Evolutionary conservation across 2,888 invertebrate species (phyloP).

Genomic region (Cephus runcator): DNA sequence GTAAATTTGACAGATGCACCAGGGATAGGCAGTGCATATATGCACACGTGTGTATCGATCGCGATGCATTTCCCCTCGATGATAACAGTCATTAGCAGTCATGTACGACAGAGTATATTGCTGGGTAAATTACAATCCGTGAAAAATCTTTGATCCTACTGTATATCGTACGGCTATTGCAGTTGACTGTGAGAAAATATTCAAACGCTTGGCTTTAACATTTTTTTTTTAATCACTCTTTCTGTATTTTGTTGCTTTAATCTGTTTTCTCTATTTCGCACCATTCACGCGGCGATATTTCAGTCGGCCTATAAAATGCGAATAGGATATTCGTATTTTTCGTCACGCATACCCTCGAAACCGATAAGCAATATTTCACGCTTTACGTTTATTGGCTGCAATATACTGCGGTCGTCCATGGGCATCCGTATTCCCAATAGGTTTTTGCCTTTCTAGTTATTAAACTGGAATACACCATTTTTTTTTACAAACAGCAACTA

Average conservation of each 20-base stretch:
- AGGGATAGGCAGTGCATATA: slow-evolving; percentile 23
- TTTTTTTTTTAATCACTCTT: slow-evolving; percentile 10
- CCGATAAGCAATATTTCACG: slow-evolving; percentile 55
- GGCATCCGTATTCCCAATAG: neutral
- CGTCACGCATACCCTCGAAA: slow-evolving; percentile 30
- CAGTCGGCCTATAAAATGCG: slow-evolving; percentile 20
- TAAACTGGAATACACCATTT: slow-evolving; percentile 3
- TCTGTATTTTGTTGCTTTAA: slow-evolving; percentile 1
- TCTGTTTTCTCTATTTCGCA: slow-evolving; percentile 14
- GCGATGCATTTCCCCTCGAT: slow-evolving; percentile 9
- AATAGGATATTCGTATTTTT: slow-evolving; percentile 20
- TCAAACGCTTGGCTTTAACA: no score
- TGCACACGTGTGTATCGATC: slow-evolving; percentile 29
- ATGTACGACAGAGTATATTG: no score
- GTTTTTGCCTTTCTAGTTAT: slow-evolving; percentile 11
- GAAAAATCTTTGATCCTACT: no score
- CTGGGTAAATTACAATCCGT: no score
- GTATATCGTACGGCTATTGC: no score
- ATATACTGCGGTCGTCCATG: slow-evolving; percentile 21
- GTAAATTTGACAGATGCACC: slow-evolving; percentile 54
- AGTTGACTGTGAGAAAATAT: no score
- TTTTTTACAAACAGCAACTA: neutral
- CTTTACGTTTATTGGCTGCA: slow-evolving; percentile 51
- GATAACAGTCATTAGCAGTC: no score
- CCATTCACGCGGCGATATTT: slow-evolving; percentile 13